Evolutionary conservation across 2,797 vertebrate genomes (phyloP).

Genomic region (Sus cebifrons): DNA sequence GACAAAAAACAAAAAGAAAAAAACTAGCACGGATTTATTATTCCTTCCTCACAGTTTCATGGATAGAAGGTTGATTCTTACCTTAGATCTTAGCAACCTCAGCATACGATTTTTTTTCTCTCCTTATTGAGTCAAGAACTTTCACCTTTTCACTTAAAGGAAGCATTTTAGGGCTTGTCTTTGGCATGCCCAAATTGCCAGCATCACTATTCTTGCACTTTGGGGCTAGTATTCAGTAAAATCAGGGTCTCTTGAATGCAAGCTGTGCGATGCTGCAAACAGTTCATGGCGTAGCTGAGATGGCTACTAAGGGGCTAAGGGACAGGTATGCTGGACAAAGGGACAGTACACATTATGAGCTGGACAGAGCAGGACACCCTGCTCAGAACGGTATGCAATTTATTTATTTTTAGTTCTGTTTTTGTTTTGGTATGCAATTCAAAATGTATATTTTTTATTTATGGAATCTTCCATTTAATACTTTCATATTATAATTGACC

Average conservation of each 20-base stretch:
- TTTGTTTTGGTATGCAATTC: neutral
- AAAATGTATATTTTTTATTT: neutral
- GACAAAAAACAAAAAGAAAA: no score
- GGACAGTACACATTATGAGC: neutral
- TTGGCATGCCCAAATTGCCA: neutral
- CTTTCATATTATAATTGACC: neutral
- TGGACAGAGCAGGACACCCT: neutral
- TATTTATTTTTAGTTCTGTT: neutral
- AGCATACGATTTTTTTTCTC: neutral
- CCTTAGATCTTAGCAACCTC: neutral
- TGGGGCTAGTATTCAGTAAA: neutral
- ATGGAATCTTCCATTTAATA: neutral
- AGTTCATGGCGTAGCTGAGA: neutral
- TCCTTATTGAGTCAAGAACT: neutral
- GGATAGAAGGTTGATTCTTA: neutral
- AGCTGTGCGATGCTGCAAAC: neutral
- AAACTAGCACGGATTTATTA: neutral
- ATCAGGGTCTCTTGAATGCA: neutral
- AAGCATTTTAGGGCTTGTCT: neutral
- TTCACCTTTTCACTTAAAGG: neutral
- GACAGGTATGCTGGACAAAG: neutral
- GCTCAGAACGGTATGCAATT: neutral
- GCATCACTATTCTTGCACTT: neutral
- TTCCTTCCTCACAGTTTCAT: neutral
- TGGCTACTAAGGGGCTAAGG: neutral